Evolutionary conservation across 2,888 invertebrate genomes (phyloP).

Genomic region (Pammene fasciana): DNA sequence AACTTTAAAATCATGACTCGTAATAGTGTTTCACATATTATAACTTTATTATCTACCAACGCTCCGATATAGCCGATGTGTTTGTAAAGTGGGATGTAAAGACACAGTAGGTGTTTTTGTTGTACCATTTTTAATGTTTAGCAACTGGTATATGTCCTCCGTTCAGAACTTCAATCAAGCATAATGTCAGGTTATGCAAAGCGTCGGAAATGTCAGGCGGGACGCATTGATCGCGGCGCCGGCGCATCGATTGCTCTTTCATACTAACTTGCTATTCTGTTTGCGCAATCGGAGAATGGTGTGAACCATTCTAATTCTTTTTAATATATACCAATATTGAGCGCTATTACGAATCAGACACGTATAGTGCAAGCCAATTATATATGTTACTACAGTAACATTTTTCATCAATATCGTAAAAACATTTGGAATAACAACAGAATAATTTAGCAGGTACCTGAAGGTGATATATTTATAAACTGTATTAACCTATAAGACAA

Average conservation of each 20-base stretch:
- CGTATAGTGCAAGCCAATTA: background rate
- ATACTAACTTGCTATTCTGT: constrained; percentile 45
- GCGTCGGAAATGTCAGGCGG: constrained; percentile 62
- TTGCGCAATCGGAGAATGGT: constrained; percentile 43
- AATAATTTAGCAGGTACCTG: too few relatives aligned
- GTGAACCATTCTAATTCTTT: constrained; percentile 38
- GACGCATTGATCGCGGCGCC: constrained; percentile 52
- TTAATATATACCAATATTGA: constrained; percentile 24
- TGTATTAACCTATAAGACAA: too few relatives aligned
- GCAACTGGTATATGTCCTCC: constrained; percentile 49
- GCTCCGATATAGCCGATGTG: too few relatives aligned
- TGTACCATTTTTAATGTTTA: constrained; percentile 4
- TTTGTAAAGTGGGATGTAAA: too few relatives aligned
- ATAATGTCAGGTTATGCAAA: constrained; percentile 71
- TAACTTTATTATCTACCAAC: too few relatives aligned
- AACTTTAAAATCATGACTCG: too few relatives aligned
- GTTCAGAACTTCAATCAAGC: constrained; percentile 59
- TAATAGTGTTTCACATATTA: too few relatives aligned
- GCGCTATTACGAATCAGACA: constrained; percentile 12
- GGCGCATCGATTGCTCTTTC: constrained; percentile 50
- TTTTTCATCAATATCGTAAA: too few relatives aligned
- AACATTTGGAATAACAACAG: too few relatives aligned
- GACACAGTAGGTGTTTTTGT: constrained; percentile 7
- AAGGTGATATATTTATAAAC: too few relatives aligned
- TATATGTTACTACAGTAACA: background rate